Evolutionary conservation across 2,113 vertebrate species (phyloP), one percentile per base, ranked within the genome.

Genomic region (Pluvianellus socialis): DNA sequence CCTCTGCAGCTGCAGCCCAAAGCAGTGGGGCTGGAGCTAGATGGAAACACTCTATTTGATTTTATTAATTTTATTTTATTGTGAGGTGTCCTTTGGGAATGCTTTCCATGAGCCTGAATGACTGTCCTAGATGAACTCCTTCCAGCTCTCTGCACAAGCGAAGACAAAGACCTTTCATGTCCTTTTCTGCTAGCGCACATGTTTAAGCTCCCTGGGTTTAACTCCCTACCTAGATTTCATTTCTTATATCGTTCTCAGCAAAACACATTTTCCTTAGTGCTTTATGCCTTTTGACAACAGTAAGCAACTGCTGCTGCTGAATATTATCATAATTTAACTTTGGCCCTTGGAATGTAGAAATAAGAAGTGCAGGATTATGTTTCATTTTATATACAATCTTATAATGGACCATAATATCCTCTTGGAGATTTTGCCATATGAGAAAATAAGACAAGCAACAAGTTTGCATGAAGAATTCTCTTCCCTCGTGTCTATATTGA

Each of bases 241-340:
- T 75, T 85, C 16, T 79, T 68, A 13, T 24, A 56, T 40, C 4
- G 1, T 47, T 82, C 62, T 83, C 79, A 88, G 40, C 27, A 86
- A 62, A 92, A 79, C 12, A 45, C 8, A 21, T 42, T 65, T 61
- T 76, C 55, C 58, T 49, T 73, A 33, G 28, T 66, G 44, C 72
- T 92, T 90, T 73, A 86, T 92, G 53, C 28, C 49, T 93, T 95
- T 73, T 93, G 92, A 83, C 82, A 92, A 83, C 59, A 66, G 33
- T n/a, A 80, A 79, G 77, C 7, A 93, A 73, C 40, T 61, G 40
- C 62, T 89, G 44, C 68, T 81, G 49, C 72, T 89, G 68, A 94
- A 56, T 56, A 75, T 83, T 63, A 63, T 70, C 47, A 45, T 79
- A 28, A 63, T 62, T 92, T 79, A 70, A 80, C 67, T 77, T 92